Conservation (phyloP, 2,113 vertebrate genomes). For the Podilymbus podiceps region DNA sequence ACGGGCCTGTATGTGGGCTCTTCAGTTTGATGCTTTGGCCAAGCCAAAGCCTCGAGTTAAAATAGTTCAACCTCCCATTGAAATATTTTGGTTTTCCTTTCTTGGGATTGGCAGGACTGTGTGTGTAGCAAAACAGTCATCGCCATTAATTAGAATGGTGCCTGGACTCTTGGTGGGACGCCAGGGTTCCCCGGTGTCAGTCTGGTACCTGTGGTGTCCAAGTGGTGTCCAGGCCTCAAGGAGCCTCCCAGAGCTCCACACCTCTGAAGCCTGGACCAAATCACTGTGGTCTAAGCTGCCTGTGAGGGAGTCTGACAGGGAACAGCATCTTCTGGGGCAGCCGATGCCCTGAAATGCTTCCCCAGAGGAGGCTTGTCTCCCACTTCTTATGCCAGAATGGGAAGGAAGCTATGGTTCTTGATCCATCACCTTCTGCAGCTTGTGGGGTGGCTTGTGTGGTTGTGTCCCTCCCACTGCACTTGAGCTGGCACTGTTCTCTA, state of each 20-base stretch:
- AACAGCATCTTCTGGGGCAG: background rate
- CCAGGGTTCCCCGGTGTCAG: fast-evolving
- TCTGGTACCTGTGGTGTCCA: fast-evolving
- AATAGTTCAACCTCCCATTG: background rate
- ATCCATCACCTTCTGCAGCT: background rate
- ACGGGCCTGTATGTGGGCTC: background rate
- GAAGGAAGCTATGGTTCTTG: fast-evolving
- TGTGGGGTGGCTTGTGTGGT: background rate
- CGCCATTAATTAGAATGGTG: background rate
- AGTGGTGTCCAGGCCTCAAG: background rate
- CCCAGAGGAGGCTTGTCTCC: background rate
- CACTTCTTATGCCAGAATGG: background rate
- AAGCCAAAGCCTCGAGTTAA: background rate
- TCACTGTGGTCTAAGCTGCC: background rate
- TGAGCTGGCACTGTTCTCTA: background rate
- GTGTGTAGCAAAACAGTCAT: background rate
- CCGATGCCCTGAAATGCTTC: background rate
- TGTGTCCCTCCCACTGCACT: background rate
- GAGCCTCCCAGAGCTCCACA: background rate
- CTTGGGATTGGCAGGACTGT: fast-evolving
- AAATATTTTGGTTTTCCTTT: background rate
- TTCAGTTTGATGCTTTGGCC: background rate
- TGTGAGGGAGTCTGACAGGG: background rate
- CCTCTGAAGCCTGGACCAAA: background rate
- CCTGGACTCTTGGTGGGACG: background rate